These are phyloP conservation scores for Serinus canaria DNA, from an alignment of 2,113 vertebrate species.

Conservation along the genomic window DNA sequence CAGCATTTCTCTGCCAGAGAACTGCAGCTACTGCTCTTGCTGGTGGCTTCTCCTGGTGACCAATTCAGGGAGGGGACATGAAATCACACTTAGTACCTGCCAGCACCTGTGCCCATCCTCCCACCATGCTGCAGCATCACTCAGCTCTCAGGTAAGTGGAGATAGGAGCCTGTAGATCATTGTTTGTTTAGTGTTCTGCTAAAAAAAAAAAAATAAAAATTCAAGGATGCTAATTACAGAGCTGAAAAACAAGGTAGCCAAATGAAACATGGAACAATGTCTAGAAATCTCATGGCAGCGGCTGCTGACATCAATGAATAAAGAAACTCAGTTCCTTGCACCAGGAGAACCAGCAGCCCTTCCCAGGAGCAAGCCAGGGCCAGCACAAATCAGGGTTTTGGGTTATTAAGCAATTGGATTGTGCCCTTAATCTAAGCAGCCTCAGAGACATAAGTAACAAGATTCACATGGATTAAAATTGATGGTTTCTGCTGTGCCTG, in stretches of 20 bases:
- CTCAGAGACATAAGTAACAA: constrained; percentile 14
- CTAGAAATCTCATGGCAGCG: background rate
- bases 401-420: constrained; percentile 32
- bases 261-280: background rate
- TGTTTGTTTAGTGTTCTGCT: background rate
- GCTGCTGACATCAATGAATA: background rate
- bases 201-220: background rate
- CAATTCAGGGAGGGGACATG: accelerated
- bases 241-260: background rate
- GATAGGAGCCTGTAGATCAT: background rate
- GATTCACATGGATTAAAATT: constrained; percentile 45
- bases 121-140: background rate
- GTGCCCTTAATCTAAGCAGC: constrained; percentile 29
- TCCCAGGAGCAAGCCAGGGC: background rate
- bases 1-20: background rate
- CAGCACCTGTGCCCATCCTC: background rate
- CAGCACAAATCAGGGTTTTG: background rate
- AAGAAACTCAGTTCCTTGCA: background rate
- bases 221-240: background rate
- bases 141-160: background rate
- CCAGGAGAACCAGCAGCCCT: background rate
- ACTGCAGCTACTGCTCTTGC: background rate
- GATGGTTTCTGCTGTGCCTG: background rate
- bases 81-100: background rate
- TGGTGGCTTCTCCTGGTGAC: background rate